Evolutionary conservation across 2,113 vertebrate genomes (phyloP).

Genomic region (Strix aluco): DNA sequence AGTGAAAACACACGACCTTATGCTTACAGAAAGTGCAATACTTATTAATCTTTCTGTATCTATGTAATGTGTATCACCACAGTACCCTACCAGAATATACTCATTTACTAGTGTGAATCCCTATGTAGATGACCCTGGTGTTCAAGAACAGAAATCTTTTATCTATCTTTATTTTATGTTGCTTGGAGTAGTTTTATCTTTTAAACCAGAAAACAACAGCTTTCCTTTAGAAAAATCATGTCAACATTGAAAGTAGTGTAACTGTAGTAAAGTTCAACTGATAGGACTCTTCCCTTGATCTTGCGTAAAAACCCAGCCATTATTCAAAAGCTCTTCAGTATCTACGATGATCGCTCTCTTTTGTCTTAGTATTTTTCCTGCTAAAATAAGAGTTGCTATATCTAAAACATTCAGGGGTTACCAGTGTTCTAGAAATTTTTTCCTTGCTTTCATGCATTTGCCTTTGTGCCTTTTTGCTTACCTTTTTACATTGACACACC

Average conservation of each 20-base stretch:
- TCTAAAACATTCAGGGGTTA: not conserved
- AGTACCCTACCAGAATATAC: not conserved
- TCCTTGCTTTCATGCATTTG: not conserved
- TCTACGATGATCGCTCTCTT: not conserved
- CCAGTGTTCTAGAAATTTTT: not conserved
- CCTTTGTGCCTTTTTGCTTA: not conserved
- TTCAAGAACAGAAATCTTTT: not conserved
- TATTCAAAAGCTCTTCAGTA: not conserved
- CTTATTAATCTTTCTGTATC: not conserved
- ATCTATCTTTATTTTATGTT: not conserved
- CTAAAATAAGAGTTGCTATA: not conserved
- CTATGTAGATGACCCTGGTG: not conserved
- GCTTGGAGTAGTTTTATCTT: not conserved
- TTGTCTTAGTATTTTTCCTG: not conserved
- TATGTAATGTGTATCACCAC: not conserved
- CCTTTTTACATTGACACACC: not conserved
- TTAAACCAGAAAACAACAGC: not conserved
- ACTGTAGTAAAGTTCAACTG: not conserved
- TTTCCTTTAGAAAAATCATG: not conserved
- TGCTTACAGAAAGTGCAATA: not conserved
- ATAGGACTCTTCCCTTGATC: not conserved
- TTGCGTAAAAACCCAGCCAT: not conserved
- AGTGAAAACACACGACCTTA: not conserved
- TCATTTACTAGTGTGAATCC: not conserved
- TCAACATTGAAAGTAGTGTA: not conserved